Evolutionary conservation across 2,113 vertebrate species (phyloP).

Genomic region (Ploceus nigricollis): DNA sequence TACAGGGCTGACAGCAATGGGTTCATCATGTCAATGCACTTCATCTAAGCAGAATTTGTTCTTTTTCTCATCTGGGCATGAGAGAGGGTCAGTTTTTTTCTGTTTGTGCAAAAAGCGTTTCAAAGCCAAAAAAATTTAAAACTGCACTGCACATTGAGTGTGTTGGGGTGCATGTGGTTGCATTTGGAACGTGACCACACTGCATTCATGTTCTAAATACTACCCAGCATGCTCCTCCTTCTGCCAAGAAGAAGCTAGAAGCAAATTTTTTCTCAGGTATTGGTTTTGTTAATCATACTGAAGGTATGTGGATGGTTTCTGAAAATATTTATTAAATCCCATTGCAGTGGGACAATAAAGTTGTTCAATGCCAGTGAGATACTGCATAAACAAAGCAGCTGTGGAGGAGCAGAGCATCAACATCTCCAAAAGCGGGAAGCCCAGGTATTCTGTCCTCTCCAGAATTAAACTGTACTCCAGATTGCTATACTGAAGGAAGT

Average conservation of each 20-base stretch:
- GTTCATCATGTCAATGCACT: background rate
- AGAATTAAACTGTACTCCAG: background rate
- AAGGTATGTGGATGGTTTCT: background rate
- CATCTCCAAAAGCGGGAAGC: background rate
- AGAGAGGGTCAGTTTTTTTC: background rate
- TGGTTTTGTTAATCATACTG: background rate
- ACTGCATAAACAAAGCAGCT: background rate
- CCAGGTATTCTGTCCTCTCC: background rate
- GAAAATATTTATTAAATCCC: background rate
- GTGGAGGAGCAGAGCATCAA: background rate
- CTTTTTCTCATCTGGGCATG: background rate
- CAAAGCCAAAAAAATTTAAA: background rate
- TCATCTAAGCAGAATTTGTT: background rate
- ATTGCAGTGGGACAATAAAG: background rate
- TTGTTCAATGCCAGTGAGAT: background rate
- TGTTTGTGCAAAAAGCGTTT: background rate
- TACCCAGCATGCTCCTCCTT: background rate
- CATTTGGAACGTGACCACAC: background rate
- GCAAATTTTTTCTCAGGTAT: background rate
- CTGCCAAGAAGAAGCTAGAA: background rate
- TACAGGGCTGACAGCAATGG: background rate
- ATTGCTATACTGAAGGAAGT: background rate
- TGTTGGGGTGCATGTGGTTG: background rate
- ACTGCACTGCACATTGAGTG: background rate
- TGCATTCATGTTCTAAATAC: background rate